phyloP scores from a whole-genome alignment of 1,140 invertebrate species.

The Ceratina calcarata region DNA sequence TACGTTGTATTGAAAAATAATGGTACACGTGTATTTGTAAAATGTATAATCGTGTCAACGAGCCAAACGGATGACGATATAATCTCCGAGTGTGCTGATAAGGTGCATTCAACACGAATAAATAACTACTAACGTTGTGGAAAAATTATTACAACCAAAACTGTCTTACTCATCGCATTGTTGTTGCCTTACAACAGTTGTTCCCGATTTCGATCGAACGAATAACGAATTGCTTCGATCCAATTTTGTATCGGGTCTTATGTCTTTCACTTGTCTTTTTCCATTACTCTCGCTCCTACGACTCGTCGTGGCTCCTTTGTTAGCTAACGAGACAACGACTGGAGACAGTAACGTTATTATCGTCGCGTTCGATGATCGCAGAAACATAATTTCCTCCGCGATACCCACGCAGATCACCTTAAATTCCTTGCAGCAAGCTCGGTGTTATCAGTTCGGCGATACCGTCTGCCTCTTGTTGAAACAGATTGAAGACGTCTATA shows the following conservation, averaged over 20 bases:
- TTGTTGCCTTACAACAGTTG: neutral
- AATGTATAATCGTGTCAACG: slow-evolving; percentile 40
- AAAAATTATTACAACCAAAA: slow-evolving; percentile 45
- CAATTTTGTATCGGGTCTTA: neutral
- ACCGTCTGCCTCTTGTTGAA: slow-evolving; percentile 58
- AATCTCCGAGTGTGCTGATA: slow-evolving; percentile 46
- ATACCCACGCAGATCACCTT: slow-evolving; percentile 58
- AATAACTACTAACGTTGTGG: slow-evolving; percentile 47
- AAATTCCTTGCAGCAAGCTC: slow-evolving; percentile 49
- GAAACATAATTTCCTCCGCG: slow-evolving; percentile 42
- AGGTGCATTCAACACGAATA: slow-evolving; percentile 54
- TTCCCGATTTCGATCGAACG: neutral
- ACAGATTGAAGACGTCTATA: slow-evolving; percentile 51
- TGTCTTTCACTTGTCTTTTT: too few relatives aligned
- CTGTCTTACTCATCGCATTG: slow-evolving; percentile 31
- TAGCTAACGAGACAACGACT: neutral
- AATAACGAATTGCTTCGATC: neutral
- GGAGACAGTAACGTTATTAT: slow-evolving; percentile 1
- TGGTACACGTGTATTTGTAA: slow-evolving; percentile 14
- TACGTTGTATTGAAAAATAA: slow-evolving; percentile 5
- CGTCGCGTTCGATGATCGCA: slow-evolving; percentile 42
- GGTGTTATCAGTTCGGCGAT: slow-evolving; percentile 73
- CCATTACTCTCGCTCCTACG: too few relatives aligned
- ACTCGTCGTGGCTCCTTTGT: neutral
- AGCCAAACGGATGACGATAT: slow-evolving; percentile 48